phyloP scores from a whole-genome alignment of 2,888 invertebrate genomes.

The Caenorhabditis sp. region DNA sequence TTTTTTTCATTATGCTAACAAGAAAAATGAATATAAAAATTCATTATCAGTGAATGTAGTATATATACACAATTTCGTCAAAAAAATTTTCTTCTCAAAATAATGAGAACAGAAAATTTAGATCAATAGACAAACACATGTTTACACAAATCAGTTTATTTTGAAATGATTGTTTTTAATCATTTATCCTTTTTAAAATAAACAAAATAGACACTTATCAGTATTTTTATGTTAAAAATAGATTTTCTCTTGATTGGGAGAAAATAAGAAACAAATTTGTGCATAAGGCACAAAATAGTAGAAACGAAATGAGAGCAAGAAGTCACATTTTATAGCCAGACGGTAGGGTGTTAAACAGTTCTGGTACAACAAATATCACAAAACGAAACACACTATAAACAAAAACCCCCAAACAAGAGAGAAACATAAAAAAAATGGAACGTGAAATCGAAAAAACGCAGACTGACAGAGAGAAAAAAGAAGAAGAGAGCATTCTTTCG shows the following conservation, averaged over 20 bases:
- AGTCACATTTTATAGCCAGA: not conserved
- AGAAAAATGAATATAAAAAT: too few relatives aligned
- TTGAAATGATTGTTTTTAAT: too few relatives aligned
- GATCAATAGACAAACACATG: not conserved
- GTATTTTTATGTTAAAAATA: too few relatives aligned
- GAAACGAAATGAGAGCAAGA: too few relatives aligned
- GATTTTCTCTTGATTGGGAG: too few relatives aligned
- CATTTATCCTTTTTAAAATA: too few relatives aligned
- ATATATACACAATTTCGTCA: not conserved
- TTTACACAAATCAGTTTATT: not conserved
- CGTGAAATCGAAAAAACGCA: not conserved
- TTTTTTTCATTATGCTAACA: too few relatives aligned
- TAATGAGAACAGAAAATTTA: not conserved
- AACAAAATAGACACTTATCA: too few relatives aligned
- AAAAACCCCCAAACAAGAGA: not conserved
- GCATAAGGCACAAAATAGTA: too few relatives aligned
- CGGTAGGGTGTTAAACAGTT: not conserved
- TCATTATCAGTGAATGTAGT: too few relatives aligned
- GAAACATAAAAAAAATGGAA: not conserved
- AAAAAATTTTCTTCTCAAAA: not conserved
- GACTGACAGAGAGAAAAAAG: not conserved
- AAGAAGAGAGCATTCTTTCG: not conserved
- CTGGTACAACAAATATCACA: not conserved
- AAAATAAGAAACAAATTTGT: too few relatives aligned
- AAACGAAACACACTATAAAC: not conserved